Conservation (phyloP, 2,888 invertebrate genomes). For the Ischnura elegans region DNA sequence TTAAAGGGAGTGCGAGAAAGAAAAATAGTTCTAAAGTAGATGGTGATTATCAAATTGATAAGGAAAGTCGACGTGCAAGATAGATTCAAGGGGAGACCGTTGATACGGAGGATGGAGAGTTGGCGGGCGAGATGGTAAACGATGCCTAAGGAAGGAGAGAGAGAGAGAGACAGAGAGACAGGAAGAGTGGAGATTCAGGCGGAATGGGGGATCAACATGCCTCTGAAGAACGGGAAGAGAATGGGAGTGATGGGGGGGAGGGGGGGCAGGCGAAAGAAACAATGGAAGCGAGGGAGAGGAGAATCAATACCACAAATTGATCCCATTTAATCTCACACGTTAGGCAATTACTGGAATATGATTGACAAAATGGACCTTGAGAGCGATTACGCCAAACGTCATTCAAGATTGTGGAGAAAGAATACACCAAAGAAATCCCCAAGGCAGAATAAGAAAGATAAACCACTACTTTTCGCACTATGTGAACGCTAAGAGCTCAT, state of each 20-base stretch:
- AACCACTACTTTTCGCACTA: not conserved
- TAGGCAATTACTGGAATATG: not conserved
- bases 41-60: not conserved
- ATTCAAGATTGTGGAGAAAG: not conserved
- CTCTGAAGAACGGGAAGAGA: not conserved
- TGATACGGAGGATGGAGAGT: not conserved
- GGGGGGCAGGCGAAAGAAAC: not conserved
- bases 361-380: not conserved
- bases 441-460: not conserved
- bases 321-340: not conserved
- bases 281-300: not conserved
- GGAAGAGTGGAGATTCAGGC: not conserved
- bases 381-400: not conserved
- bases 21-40: not conserved
- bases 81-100: conserved; percentile 40
- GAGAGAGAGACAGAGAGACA: not conserved
- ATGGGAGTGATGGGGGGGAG: not conserved
- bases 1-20: too few relatives aligned
- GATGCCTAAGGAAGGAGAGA: not conserved
- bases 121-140: not conserved
- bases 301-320: not conserved
- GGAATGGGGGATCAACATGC: not conserved
- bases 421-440: not conserved
- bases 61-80: not conserved
- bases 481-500: too few relatives aligned